Evolutionary conservation across 2,797 vertebrate species (phyloP), one percentile per base, ranked within the genome.

Genomic region (Chaetophractus vellerosus): DNA sequence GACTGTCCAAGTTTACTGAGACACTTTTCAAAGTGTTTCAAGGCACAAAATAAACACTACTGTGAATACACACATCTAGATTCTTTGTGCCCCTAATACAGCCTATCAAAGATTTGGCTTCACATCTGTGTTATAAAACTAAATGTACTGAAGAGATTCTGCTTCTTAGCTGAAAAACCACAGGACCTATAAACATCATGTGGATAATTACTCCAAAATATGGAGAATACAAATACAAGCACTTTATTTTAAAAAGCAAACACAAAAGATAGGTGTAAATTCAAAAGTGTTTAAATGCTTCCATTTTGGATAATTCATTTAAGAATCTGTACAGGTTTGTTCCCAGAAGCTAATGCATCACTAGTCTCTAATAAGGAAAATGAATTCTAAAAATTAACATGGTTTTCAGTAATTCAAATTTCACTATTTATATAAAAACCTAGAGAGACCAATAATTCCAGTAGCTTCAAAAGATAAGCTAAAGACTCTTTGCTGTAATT

Each of bases 241-340:
- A 97, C 93, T 97, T 97, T 97, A 97, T 97, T 96, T 97, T 96
- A 93, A 96, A 96, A 97, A 96, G 84, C 97, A 96, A 98, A 97
- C 98, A 98, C 97, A 98, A 97, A 88, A 98, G 97, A 97, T 80
- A 92, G 94, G 88, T 97, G 94, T 97, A 96, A 93, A 97, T 86
- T 98, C 96, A 97, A 95, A 97, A 93, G 24, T 97, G 95, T 91
- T 97, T 97, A 98, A 98, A 98, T 96, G 97, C 95, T 97, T 98
- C 96, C 75, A 64, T 97, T 96, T 95, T 86, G 89, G 92, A 95
- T 96, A 95, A 96, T 80, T 97, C 50, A 2, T 82, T 97, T 96
- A 97, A 95, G 95, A 97, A 93, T 38, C 97, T 97, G 97, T 97
- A 98, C 95, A 97, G 91, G 86, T 75, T 61, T 96, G 96, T 91